Evolutionary conservation across 2,888 invertebrate species (phyloP).

Genomic region (Eledone cirrhosa): DNA sequence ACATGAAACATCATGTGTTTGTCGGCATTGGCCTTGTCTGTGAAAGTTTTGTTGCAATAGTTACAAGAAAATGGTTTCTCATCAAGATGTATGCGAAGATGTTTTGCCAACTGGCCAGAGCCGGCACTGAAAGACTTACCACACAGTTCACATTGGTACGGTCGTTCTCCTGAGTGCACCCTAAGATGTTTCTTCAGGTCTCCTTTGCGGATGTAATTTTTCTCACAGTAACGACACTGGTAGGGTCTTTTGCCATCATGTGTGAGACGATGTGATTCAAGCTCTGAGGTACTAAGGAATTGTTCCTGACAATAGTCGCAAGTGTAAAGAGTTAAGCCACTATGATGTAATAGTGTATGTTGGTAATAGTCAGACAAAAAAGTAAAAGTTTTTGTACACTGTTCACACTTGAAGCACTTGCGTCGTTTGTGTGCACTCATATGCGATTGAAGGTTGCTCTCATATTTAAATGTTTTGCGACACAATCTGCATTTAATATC

Average conservation of each 20-base stretch:
- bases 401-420: background rate
- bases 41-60: constrained; percentile 24
- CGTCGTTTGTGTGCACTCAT: constrained; percentile 25
- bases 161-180: constrained; percentile 1
- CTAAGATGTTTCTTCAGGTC: constrained; percentile 9
- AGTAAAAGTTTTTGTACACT: constrained; percentile 11
- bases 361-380: constrained; percentile 21
- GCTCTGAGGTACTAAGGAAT: background rate
- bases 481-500: constrained; percentile 21
- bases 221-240: constrained; percentile 22
- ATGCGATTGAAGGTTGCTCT: constrained; percentile 17
- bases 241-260: constrained; percentile 20
- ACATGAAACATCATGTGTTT: constrained; percentile 22
- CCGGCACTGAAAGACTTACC: constrained; percentile 18
- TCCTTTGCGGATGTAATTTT: constrained; percentile 20
- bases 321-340: constrained; percentile 16
- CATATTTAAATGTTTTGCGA: constrained; percentile 20
- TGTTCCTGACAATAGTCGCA: constrained; percentile 24
- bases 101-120: constrained; percentile 15
- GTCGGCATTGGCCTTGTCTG: constrained; percentile 21
- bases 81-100: constrained; percentile 17
- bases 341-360: constrained; percentile 10
- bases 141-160: constrained; percentile 18
- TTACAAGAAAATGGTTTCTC: constrained; percentile 20
- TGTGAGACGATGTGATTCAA: constrained; percentile 3